A percentile compares a stretch with the other conserved stretches of the same genome.
Evolutionary conservation across 2,797 vertebrate genomes (phyloP).

Genomic region (Echeneis naucrates): DNA sequence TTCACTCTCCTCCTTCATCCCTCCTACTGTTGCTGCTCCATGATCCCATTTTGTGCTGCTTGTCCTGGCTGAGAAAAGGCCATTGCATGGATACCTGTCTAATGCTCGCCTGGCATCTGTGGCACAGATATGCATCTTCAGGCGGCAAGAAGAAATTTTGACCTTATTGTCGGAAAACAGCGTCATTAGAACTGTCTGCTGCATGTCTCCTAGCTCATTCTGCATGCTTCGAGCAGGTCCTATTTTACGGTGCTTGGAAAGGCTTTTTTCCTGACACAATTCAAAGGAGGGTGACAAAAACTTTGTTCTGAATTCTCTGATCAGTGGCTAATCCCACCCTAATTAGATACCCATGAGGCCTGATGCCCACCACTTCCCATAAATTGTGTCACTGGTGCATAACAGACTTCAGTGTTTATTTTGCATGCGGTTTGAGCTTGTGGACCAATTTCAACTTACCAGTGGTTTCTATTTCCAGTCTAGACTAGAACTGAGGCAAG

Average conservation of each 20-base stretch:
- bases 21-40: slow-evolving; percentile 47
- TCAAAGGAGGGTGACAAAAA: slow-evolving; percentile 55
- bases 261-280: slow-evolving; percentile 34
- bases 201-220: slow-evolving; percentile 48
- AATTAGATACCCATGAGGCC: slow-evolving; percentile 11
- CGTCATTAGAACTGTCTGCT: slow-evolving; percentile 50
- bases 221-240: slow-evolving; percentile 33
- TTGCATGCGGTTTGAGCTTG: slow-evolving; percentile 6
- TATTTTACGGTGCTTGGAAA: slow-evolving; percentile 62
- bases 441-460: slow-evolving; percentile 38
- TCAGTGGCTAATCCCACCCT: slow-evolving; percentile 37
- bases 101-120: slow-evolving; percentile 51
- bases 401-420: slow-evolving; percentile 20
- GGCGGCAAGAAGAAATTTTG: slow-evolving; percentile 48
- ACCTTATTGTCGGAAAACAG: slow-evolving; percentile 39
- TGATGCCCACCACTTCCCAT: slow-evolving; percentile 3
- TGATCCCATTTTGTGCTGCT: slow-evolving; percentile 52
- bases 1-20: slow-evolving; percentile 34
- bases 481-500: slow-evolving; percentile 59
- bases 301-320: slow-evolving; percentile 31
- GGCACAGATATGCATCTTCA: slow-evolving; percentile 57
- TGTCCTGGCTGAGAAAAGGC: slow-evolving; percentile 62
- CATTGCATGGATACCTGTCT: slow-evolving; percentile 75
- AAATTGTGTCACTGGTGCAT: slow-evolving; percentile 13
- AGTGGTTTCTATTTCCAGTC: slow-evolving; percentile 54